Conservation (phyloP, 2,888 invertebrate genomes). For the Lomographa bimaculata region DNA sequence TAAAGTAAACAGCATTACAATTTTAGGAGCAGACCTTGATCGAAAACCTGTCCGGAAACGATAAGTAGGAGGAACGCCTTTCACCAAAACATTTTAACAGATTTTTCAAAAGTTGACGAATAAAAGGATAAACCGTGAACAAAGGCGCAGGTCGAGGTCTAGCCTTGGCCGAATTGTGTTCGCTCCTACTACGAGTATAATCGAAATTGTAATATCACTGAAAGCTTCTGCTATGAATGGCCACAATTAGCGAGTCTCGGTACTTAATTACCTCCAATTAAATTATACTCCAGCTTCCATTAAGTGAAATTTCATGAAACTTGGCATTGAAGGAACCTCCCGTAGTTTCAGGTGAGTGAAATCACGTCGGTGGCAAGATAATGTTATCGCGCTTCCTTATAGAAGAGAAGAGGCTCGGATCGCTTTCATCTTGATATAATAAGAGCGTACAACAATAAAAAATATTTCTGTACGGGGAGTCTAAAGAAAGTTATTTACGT, state of each 20-base stretch:
- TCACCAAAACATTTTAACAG: slow-evolving; percentile 7
- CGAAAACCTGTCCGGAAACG: slow-evolving; percentile 7
- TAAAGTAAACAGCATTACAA: too few species aligned
- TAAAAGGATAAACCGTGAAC: slow-evolving; percentile 56
- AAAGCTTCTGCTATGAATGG: slow-evolving; percentile 45
- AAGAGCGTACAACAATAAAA: slow-evolving; percentile 14
- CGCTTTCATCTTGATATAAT: slow-evolving; percentile 16
- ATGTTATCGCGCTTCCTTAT: slow-evolving; percentile 18
- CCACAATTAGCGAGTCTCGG: slow-evolving; percentile 35
- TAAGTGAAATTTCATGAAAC: slow-evolving; percentile 25
- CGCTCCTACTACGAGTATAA: slow-evolving; percentile 43
- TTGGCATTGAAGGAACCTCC: slow-evolving; percentile 17
- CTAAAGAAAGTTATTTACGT: slow-evolving; percentile 16
- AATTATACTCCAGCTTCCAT: slow-evolving; percentile 25
- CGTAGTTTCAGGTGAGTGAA: slow-evolving; percentile 13
- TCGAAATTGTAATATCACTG: slow-evolving; percentile 52
- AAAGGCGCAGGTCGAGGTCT: slow-evolving; percentile 70
- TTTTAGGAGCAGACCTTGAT: slow-evolving; percentile 8
- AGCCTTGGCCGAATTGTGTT: slow-evolving; percentile 66
- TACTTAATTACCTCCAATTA: slow-evolving; percentile 34
- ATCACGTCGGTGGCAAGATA: slow-evolving; percentile 14
- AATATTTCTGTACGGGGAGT: slow-evolving; percentile 7
- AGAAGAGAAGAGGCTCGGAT: slow-evolving; percentile 13
- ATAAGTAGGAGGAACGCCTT: slow-evolving; percentile 8
- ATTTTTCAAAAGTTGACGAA: slow-evolving; percentile 43